Percentiles rank a stretch among this genome's conserved stretches.
Evolutionary conservation across 53 echinoderm and acorn worm species (phyloP).

Genomic region (Apostichopus leukothele): DNA sequence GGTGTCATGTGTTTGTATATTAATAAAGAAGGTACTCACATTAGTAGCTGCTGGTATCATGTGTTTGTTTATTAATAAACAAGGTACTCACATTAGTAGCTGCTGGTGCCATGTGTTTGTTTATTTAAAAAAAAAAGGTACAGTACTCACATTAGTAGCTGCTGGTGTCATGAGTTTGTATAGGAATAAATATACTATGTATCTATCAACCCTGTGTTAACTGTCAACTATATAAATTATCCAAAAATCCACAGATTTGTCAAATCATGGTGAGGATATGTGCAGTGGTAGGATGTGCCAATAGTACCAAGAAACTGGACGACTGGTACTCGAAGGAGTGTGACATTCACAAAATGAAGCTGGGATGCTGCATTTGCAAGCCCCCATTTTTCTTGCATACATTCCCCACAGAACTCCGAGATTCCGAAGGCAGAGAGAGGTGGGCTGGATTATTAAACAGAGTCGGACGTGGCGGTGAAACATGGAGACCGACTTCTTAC

Average conservation of each 20-base stretch:
- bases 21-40: too few relatives aligned
- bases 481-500: constrained; percentile 45
- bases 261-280: constrained; percentile 47
- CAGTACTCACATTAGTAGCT: too few relatives aligned
- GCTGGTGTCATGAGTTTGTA: too few relatives aligned
- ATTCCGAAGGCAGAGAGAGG: constrained; percentile 38
- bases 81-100: too few relatives aligned
- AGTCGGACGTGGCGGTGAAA: constrained; percentile 24
- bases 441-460: constrained; percentile 54
- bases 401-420: constrained; percentile 53
- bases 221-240: background rate
- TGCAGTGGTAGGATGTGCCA: constrained; percentile 51
- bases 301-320: constrained; percentile 38
- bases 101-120: too few relatives aligned
- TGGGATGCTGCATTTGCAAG: constrained; percentile 45
- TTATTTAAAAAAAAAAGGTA: too few relatives aligned
- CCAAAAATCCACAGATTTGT: background rate
- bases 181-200: too few relatives aligned
- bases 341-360: constrained; percentile 33
- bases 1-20: too few relatives aligned
- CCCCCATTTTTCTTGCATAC: constrained; percentile 51
- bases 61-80: too few relatives aligned
- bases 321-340: constrained; percentile 37
- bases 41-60: too few relatives aligned
- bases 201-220: too few relatives aligned